Evolutionary conservation across 2,888 invertebrate genomes (phyloP).

Genomic region (Brachypterus glaber): DNA sequence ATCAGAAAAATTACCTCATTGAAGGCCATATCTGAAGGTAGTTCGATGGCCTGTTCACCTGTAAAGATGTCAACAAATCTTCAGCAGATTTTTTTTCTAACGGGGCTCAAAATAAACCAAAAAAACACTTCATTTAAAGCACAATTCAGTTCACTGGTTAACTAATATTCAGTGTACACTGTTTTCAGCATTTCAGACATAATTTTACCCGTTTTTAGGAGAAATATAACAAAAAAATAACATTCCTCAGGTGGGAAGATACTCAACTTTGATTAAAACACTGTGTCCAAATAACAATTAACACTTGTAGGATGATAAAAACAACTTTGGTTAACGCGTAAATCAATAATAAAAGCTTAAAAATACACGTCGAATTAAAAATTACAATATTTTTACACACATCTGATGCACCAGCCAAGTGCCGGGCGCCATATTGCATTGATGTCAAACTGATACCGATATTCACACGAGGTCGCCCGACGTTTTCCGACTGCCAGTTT

Average conservation of each 20-base stretch:
- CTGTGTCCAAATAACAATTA: background rate
- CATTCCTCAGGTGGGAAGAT: conserved; percentile 55
- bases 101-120: conserved; percentile 10
- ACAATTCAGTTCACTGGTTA: conserved; percentile 10
- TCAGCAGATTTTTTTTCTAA: conserved; percentile 12
- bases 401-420: conserved; percentile 29
- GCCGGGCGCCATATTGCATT: conserved; percentile 32
- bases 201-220: conserved; percentile 50
- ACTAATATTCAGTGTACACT: conserved; percentile 16
- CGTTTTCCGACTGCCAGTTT: too few relatives aligned
- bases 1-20: conserved; percentile 73
- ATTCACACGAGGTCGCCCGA: conserved; percentile 5
- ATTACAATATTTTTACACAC: conserved; percentile 23
- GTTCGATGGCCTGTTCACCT: conserved; percentile 48
- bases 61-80: conserved; percentile 30
- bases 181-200: conserved; percentile 16
- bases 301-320: background rate
- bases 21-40: conserved; percentile 64
- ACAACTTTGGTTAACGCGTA: conserved; percentile 24
- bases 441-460: conserved; percentile 24
- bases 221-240: conserved; percentile 53
- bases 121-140: conserved; percentile 15
- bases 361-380: conserved; percentile 10
- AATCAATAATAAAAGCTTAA: conserved; percentile 8
- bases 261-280: conserved; percentile 1